Base-by-base conservation (phyloP, 2,888 invertebrate species). In the Scelioninae gen. 1 region DNA sequence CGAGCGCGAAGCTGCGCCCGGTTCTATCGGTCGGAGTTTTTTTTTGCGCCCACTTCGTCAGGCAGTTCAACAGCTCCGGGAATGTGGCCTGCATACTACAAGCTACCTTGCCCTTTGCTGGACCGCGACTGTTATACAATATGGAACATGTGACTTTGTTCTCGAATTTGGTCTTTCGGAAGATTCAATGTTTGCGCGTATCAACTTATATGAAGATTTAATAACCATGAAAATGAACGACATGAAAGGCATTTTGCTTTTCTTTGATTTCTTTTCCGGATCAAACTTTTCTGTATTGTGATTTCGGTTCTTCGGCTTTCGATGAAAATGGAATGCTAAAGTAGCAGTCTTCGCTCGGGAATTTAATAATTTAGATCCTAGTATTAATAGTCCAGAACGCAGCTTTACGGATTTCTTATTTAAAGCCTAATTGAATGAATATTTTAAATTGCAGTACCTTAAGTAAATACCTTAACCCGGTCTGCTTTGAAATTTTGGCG, bases 21-120 rank as follows among this genome's bases (percentile, higher is more conserved):
- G 68, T 68, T 79, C 75, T 79, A 80, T 82, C 58, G 84, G 65
- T 38, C 60, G 72, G 49, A 80, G n/a, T n/a, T n/a, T n/a, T 84
- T 84, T 84, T 82, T 80, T 76, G 68, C 77, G 45, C 68, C 62
- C 81, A 69, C 84, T 81, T 84, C 78, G 81, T 82, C 84, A 78
- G 85, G 89, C 88, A 85, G 90, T 88, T 88, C 87, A 90, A 89
- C 90, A 88, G 87, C 87, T 88, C 84, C 83, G 88, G 87, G 90
- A 91, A 91, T 91, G 90, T 88, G 85, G 89, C 87, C 86, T 87
- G 89, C 88, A 87, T 90, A 86, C 90, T 85, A 76, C 84, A 29
- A 63, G 82, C 82, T 76, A 81, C 84, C 84, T 85, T 83, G 80
- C 84, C 86, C 84, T 84, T 84, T 75, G 75, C 79, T 43, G 79